Base-by-base conservation (phyloP, 2,113 vertebrate genomes). In the Pseudorectes ferrugineus region DNA sequence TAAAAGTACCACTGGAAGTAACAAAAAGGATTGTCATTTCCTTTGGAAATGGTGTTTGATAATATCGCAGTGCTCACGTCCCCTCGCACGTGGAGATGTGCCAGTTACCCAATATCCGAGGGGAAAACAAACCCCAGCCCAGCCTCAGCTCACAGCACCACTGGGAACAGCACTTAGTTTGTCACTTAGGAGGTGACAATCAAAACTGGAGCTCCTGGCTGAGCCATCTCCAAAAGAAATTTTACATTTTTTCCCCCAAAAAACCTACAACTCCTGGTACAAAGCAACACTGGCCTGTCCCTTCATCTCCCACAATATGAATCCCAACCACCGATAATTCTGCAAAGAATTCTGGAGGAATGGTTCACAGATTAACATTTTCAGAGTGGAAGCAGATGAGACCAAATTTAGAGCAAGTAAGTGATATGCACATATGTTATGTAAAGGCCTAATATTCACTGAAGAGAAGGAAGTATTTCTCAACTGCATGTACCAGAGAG, bases 391-490 rank as follows among this genome's bases (percentile, higher is more conserved):
- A 93, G 72, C 67, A 57, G 82, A 48, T 11, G 73, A 88, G 59
- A 71, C 66, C 80, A 93, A 89, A 89, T 91, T 91, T 92, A 95
- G 95, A 93, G 57, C 80, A 35, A 93, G 82, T 42, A 76, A 94
- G 83, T 2, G 43, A 86, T 91, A 72, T 22, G 79, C 80, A 87
- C 91, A 85, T 89, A 91, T 73, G 87, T 89, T 94, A 91, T 83
- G 71, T 55, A 94, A 92, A 88, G 85, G 72, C 52, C 92, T 90
- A 95, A 95, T 89, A 96, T 66, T 92, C 92, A 33, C 77, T 79
- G 78, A 79, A 78, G 93, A 76, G 73, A 89, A 71, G 66, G 42
- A 79, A 73, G 36, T 28, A 54, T 58, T 93, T 95, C 93, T 96
- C 88, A 95, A 7, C 74, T 42, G 11, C 19, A 0, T 29, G 58